Percentiles rank a stretch among this genome's conserved stretches.
Conservation (phyloP, 2,797 vertebrate genomes). For the Otus scops region DNA sequence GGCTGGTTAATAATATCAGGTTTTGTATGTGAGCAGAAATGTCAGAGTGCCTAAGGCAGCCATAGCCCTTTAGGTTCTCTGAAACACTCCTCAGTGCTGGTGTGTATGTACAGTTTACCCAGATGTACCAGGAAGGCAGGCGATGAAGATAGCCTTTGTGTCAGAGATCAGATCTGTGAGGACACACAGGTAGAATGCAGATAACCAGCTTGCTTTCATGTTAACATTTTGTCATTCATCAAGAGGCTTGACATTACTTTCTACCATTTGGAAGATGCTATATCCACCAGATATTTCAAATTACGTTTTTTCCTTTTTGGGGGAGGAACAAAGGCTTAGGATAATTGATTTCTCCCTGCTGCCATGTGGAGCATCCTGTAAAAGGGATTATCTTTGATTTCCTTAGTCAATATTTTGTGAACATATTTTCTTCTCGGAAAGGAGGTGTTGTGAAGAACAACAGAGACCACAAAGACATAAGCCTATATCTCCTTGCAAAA, state of each 20-base stretch:
- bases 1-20: accelerated
- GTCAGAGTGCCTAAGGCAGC: background rate
- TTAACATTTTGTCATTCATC: background rate
- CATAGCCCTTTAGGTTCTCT: background rate
- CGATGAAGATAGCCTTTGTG: background rate
- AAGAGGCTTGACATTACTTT: background rate
- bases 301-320: background rate
- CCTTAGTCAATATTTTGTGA: background rate
- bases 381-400: background rate
- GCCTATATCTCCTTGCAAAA: background rate
- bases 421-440: background rate
- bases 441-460: background rate
- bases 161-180: background rate
- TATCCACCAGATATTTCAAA: background rate
- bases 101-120: background rate
- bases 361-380: background rate
- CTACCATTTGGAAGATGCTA: background rate
- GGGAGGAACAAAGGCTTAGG: background rate
- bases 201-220: background rate
- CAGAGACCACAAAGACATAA: background rate
- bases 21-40: background rate
- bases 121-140: background rate
- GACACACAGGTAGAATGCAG: background rate
- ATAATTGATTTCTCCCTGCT: background rate
- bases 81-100: background rate